Evolutionary conservation across 2,113 vertebrate species (phyloP).

Genomic region (Lutjanus erythropterus): DNA sequence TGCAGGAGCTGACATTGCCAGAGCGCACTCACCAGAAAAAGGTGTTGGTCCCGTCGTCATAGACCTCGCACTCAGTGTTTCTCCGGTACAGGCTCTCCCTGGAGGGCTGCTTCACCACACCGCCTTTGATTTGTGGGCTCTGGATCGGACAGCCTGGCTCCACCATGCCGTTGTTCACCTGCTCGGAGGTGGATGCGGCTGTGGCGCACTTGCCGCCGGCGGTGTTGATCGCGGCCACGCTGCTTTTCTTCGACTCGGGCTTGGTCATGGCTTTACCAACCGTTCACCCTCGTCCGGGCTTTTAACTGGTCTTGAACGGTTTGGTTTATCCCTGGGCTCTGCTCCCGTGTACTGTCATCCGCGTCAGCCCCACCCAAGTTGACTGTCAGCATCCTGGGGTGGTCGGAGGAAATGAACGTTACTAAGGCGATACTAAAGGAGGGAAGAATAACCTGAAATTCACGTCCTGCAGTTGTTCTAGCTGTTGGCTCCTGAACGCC

Average conservation of each 20-base stretch:
- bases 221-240: conserved; percentile 29
- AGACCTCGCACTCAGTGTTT: conserved; percentile 93
- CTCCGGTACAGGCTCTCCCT: conserved; percentile 79
- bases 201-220: conserved; percentile 58
- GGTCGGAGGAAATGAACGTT: conserved; percentile 41
- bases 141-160: conserved; percentile 62
- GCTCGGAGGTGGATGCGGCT: conserved; percentile 59
- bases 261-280: conserved; percentile 77
- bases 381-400: conserved; percentile 71
- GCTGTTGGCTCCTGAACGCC: background rate
- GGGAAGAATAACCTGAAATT: conserved; percentile 52
- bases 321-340: conserved; percentile 32
- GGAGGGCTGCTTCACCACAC: conserved; percentile 75
- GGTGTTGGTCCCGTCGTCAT: conserved; percentile 97
- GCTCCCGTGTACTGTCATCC: conserved; percentile 55
- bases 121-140: conserved; percentile 44
- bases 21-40: conserved; percentile 93
- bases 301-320: conserved; percentile 14
- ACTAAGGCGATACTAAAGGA: conserved; percentile 1
- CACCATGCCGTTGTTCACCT: conserved; percentile 63
- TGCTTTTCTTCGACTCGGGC: conserved; percentile 75
- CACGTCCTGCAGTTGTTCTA: conserved; percentile 28
- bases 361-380: conserved; percentile 72
- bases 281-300: background rate
- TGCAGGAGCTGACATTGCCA: background rate